Evolutionary conservation across 2,113 vertebrate genomes (phyloP).

Genomic region (Microcebus jonahi): DNA sequence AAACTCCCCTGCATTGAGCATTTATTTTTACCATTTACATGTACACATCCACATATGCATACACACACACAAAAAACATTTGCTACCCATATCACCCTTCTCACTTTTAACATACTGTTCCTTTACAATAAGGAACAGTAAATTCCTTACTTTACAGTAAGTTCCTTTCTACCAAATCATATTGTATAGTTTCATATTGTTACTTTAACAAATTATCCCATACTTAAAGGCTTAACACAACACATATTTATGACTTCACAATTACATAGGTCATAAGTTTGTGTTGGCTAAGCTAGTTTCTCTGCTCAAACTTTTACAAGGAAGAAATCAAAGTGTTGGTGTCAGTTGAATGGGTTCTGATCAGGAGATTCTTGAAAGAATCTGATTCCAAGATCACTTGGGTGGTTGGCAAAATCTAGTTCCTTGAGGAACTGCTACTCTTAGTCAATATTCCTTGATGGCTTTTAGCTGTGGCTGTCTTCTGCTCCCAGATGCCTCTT

Average conservation of each 20-base stretch:
- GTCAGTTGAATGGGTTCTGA: background rate
- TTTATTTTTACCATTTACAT: background rate
- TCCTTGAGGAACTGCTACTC: background rate
- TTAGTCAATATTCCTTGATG: background rate
- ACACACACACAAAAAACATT: background rate
- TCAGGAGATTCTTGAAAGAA: background rate
- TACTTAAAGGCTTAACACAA: background rate
- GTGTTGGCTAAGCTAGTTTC: background rate
- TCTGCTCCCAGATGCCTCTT: background rate
- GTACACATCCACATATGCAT: background rate
- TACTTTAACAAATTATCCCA: background rate
- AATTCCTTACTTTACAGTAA: background rate
- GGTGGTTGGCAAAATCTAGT: background rate
- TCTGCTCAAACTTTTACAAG: background rate
- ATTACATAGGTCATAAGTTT: background rate
- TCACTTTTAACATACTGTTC: background rate
- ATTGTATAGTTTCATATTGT: background rate
- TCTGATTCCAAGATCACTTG: background rate
- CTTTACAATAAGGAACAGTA: background rate
- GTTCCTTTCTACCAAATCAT: background rate
- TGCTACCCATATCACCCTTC: rapidly evolving
- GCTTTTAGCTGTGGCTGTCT: rapidly evolving
- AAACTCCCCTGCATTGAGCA: no score
- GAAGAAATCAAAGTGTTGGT: background rate
- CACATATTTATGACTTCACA: background rate